Conservation (phyloP, 2,888 invertebrate genomes). For the Torymus auratus region DNA sequence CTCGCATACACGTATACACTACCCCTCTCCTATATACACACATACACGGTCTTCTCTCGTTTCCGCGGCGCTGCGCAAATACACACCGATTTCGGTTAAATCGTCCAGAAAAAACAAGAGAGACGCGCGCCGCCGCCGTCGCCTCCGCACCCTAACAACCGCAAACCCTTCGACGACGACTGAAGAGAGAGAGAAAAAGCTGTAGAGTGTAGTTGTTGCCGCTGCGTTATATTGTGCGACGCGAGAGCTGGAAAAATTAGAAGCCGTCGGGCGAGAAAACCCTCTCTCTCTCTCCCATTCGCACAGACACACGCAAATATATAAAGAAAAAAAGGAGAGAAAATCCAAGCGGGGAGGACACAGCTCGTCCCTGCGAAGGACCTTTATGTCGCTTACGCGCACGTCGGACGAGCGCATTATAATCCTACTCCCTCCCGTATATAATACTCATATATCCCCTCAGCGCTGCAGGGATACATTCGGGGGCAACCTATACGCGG, state of each 20-base stretch:
- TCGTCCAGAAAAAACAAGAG: conserved; percentile 52
- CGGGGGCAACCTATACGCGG: neutral
- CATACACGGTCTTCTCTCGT: neutral
- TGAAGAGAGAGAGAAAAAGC: neutral
- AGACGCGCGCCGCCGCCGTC: neutral
- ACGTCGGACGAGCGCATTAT: conserved; percentile 10
- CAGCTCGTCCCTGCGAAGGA: conserved; percentile 23
- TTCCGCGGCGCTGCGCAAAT: conserved; percentile 36
- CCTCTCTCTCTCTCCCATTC: too few relatives aligned
- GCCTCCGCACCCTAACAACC: neutral
- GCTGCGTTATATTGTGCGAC: too few relatives aligned
- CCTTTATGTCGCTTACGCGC: neutral
- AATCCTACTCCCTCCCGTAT: neutral
- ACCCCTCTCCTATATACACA: neutral
- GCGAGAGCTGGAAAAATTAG: conserved; percentile 20
- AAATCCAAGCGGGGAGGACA: neutral
- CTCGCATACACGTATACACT: too few relatives aligned
- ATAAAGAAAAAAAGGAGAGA: neutral
- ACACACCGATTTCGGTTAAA: conserved; percentile 54
- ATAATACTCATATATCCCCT: too few relatives aligned
- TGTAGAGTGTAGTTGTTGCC: too few relatives aligned
- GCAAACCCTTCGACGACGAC: too few relatives aligned
- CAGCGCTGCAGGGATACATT: too few relatives aligned
- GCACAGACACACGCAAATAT: too few relatives aligned
- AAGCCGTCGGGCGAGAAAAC: neutral